Evolutionary conservation across 2,797 vertebrate species (phyloP).

Genomic region (Acridotheres tristis): DNA sequence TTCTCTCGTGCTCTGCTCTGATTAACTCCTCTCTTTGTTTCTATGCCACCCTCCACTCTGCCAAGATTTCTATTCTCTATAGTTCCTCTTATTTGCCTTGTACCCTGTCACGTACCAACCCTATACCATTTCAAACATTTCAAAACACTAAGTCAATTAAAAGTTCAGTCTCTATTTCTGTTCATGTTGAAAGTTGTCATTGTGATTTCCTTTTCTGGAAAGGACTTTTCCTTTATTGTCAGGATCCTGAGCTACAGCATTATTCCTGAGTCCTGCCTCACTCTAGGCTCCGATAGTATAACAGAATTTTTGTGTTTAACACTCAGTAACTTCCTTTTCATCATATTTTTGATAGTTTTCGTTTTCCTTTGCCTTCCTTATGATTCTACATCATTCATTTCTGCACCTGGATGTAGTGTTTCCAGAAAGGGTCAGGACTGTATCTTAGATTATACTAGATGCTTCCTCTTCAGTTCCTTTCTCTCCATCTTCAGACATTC

Average conservation of each 20-base stretch:
- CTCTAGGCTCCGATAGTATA: not conserved
- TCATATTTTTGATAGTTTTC: rapidly evolving
- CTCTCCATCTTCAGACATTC: not conserved
- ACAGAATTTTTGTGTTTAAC: not conserved
- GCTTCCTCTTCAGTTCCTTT: not conserved
- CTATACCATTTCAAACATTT: not conserved
- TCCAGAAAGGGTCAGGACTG: not conserved
- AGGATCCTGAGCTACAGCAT: not conserved
- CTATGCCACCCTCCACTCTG: rapidly evolving
- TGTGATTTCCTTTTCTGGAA: not conserved
- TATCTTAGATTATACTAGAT: not conserved
- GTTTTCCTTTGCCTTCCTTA: not conserved
- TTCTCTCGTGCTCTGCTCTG: not conserved
- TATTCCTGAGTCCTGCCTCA: not conserved
- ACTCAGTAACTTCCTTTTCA: not conserved
- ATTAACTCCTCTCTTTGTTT: not conserved
- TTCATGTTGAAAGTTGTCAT: not conserved
- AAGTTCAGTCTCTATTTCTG: not conserved
- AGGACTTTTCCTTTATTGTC: not conserved
- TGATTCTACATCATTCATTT: not conserved
- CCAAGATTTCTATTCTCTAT: not conserved
- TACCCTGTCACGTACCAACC: not conserved
- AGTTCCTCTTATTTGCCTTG: not conserved
- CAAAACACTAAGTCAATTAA: not conserved
- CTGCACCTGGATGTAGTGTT: not conserved